Evolutionary conservation across 2,797 vertebrate genomes (phyloP), one percentile per base, ranked within the genome.

Genomic region (Nyctalus aviator): DNA sequence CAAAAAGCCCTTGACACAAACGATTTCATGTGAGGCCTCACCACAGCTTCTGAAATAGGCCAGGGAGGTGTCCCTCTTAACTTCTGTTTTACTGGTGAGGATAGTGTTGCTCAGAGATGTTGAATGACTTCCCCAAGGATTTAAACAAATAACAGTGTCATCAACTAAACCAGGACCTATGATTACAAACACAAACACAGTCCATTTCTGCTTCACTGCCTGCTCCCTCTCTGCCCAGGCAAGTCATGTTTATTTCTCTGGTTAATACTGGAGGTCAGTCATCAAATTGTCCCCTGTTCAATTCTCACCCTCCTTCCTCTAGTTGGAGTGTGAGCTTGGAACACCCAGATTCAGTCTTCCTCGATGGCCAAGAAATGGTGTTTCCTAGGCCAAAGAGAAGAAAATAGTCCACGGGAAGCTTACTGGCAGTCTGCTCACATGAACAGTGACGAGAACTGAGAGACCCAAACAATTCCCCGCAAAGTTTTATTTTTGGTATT

Each of bases 401-500:
- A 82, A 48, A 85, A n/a, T 57, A 72, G 84, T 86, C 72, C 77
- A 86, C 77, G 87, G 90, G 84, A 96, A 93, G 82, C 21, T 89
- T 90, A 79, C 83, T 41, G 73, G 90, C 83, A 93, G 79, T 82
- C 87, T 88, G 79, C 66, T 97, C 96, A 97, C 96, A 94, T 84
- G 93, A 93, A 75, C 81, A 68, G 48, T 97, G 96, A 95, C 71
- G 90, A 94, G 96, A 97, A 97, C 94, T 84, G 97, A 97, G 95
- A 97, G 95, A 69, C 94, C 87, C 62, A 83, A 57, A 93, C 95
- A 90, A 96, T 97, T 96, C 83, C 96, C 95, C 96, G 8, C 95
- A 97, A 94, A 72, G 94, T 93, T 96, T 96, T 97, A 97, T 97
- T 97, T 97, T 97, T 81, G 96, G 96, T 92, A 69, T 84, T 96